Conservation (phyloP, 2,888 invertebrate species). For the Steinernema hermaphroditum region DNA sequence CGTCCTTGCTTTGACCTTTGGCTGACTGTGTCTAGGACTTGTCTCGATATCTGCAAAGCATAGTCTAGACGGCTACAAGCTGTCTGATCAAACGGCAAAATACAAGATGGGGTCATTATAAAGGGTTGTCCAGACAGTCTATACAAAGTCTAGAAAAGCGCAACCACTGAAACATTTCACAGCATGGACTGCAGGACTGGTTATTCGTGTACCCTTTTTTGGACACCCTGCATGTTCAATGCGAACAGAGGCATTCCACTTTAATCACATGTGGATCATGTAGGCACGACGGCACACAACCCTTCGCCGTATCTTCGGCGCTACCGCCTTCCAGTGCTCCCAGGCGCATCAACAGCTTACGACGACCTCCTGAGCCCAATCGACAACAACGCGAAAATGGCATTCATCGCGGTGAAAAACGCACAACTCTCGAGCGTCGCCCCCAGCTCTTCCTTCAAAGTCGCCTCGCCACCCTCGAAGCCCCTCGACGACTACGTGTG, state of each 20-base stretch:
- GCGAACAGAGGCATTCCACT: too few relatives aligned
- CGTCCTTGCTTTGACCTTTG: background rate
- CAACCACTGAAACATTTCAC: too few relatives aligned
- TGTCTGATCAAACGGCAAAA: too few relatives aligned
- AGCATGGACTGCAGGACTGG: too few relatives aligned
- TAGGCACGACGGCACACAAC: conserved; percentile 30
- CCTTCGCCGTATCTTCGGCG: conserved; percentile 35
- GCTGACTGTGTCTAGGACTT: too few relatives aligned
- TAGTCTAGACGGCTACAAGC: too few relatives aligned
- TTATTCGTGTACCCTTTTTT: too few relatives aligned
- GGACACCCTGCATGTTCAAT: too few relatives aligned
- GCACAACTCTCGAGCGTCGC: conserved; percentile 16
- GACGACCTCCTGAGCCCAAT: conserved; percentile 33
- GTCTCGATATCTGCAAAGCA: too few relatives aligned
- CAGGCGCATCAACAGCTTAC: conserved; percentile 28
- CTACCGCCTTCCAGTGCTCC: conserved; percentile 31
- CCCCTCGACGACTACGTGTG: background rate
- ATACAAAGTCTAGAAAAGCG: too few relatives aligned
- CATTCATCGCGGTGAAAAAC: conserved; percentile 13
- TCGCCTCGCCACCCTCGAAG: background rate
- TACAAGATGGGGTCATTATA: too few relatives aligned
- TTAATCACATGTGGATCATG: background rate
- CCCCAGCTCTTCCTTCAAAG: background rate
- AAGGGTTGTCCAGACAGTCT: too few relatives aligned
- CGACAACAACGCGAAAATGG: conserved; percentile 23